phyloP scores from a whole-genome alignment of 2,113 vertebrate species.

The Suricata suricatta region DNA sequence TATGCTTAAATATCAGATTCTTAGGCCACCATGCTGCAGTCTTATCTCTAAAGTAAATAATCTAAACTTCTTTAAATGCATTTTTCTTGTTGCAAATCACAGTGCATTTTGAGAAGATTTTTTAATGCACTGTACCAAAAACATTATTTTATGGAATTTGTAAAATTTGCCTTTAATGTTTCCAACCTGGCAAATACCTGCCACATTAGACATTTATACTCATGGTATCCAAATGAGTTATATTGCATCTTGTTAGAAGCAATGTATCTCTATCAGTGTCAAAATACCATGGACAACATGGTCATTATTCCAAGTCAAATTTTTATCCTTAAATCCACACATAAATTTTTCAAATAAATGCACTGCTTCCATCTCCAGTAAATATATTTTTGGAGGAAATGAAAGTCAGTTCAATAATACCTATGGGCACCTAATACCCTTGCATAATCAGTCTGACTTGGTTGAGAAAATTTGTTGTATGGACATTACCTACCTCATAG shows the following conservation, averaged over 20 bases:
- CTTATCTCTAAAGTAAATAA: neutral
- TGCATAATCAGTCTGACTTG: conserved; percentile 76
- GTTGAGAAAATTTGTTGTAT: conserved; percentile 57
- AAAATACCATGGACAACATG: conserved; percentile 51
- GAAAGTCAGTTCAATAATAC: conserved; percentile 66
- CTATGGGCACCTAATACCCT: conserved; percentile 68
- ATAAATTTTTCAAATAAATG: conserved; percentile 54
- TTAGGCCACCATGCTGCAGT: neutral
- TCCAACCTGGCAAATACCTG: conserved; percentile 11
- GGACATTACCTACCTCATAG: conserved; percentile 70
- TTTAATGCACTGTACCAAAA: neutral
- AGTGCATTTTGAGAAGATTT: neutral
- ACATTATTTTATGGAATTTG: neutral
- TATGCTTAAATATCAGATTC: neutral
- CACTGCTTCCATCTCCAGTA: conserved; percentile 65
- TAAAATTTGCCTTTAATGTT: neutral
- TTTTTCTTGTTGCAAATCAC: neutral
- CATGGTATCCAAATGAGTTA: neutral
- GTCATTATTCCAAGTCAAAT: conserved; percentile 57
- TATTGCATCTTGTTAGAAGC: conserved; percentile 27
- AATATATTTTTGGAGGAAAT: conserved; percentile 70
- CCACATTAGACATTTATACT: conserved; percentile 19
- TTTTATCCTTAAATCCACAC: conserved; percentile 63
- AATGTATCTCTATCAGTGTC: conserved; percentile 44
- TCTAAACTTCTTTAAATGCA: neutral